These are phyloP conservation scores for Cyclophora punctaria DNA, from an alignment of 2,888 invertebrate species.

Conservation along the genomic window DNA sequence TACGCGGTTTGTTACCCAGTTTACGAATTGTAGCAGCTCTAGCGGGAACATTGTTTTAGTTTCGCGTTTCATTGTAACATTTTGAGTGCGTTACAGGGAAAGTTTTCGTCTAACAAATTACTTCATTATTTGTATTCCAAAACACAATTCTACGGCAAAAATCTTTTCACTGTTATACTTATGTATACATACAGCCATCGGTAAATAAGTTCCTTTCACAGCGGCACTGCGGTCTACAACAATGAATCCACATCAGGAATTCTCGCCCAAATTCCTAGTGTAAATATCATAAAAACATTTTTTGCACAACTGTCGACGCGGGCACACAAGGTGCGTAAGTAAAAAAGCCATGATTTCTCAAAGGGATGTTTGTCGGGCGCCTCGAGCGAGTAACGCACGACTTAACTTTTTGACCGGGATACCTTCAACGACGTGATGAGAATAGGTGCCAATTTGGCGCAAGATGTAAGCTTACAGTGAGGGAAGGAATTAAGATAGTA, in stretches of 20 bases:
- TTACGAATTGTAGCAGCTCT: background rate
- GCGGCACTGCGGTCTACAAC: background rate
- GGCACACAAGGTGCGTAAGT: constrained; percentile 33
- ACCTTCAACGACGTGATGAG: constrained; percentile 63
- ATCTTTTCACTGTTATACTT: no score
- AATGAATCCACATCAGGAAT: constrained; percentile 6
- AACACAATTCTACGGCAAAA: no score
- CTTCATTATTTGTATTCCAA: no score
- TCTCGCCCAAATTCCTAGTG: constrained; percentile 3
- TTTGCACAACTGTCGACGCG: constrained; percentile 20
- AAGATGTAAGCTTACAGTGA: constrained; percentile 10
- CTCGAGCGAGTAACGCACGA: constrained; percentile 47
- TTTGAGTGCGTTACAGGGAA: no score
- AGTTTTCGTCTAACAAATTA: no score
- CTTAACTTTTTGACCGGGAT: constrained; percentile 71
- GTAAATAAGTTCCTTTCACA: no score
- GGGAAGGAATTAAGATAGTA: no score
- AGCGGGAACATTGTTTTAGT: no score
- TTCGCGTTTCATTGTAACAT: no score
- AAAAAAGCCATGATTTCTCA: constrained; percentile 67
- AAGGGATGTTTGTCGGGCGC: constrained; percentile 52
- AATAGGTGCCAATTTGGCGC: constrained; percentile 34
- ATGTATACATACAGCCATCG: no score
- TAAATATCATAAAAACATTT: constrained; percentile 27
- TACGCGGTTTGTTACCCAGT: background rate